A percentile compares a stretch with the other conserved stretches of the same genome.
These are phyloP conservation scores for Lepidocyrtinus sp. DNA, from an alignment of 2,888 invertebrate genomes.

Conservation along the genomic window DNA sequence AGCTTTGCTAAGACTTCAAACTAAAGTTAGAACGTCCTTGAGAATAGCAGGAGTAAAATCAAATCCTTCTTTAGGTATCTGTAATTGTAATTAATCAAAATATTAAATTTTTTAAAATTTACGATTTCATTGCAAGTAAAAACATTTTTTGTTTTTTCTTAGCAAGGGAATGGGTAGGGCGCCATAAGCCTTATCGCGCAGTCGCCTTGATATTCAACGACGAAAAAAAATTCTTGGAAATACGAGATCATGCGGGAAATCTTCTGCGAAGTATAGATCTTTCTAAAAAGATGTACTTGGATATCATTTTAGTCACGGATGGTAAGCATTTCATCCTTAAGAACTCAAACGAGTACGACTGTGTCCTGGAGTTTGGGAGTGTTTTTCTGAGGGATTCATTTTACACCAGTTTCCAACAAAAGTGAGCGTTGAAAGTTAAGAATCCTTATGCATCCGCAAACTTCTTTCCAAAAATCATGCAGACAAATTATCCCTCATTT, in stretches of 20 bases:
- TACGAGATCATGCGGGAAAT: constrained; percentile 72
- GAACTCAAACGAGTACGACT: constrained; percentile 75
- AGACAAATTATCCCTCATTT: neutral
- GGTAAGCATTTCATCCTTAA: constrained; percentile 73
- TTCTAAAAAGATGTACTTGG: constrained; percentile 65
- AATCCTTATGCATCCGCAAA: constrained; percentile 63
- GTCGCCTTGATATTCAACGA: constrained; percentile 73
- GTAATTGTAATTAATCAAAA: constrained; percentile 49
- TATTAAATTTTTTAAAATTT: neutral
- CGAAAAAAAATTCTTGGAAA: constrained; percentile 71
- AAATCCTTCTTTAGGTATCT: constrained; percentile 35
- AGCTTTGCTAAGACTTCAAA: constrained; percentile 43
- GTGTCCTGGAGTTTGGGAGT: constrained; percentile 74
- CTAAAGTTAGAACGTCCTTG: constrained; percentile 44
- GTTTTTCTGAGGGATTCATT: constrained; percentile 71
- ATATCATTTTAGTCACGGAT: constrained; percentile 72
- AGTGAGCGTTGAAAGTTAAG: constrained; percentile 73
- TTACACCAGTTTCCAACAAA: constrained; percentile 73
- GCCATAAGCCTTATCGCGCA: constrained; percentile 71
- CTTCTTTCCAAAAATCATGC: neutral
- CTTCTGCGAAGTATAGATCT: constrained; percentile 74
- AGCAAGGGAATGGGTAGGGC: constrained; percentile 73
- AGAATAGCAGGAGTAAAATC: constrained; percentile 39
- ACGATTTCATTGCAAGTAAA: neutral
- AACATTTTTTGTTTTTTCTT: neutral